Conservation (phyloP, 2,113 vertebrate genomes). For the Spea bombifrons region DNA sequence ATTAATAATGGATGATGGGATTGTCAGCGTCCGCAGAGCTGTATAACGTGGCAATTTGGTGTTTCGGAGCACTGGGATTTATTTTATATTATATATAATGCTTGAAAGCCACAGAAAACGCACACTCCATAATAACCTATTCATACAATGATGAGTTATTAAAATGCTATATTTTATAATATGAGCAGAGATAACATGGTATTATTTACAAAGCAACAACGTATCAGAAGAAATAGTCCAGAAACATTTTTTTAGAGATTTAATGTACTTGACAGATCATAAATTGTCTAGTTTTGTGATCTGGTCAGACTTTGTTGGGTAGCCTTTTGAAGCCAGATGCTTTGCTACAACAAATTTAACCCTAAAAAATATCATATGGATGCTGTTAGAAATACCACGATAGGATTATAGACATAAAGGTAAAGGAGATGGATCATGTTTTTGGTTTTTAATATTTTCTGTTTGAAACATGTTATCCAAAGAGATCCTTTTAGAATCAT, state of each 20-base stretch:
- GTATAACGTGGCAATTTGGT: conserved; percentile 4
- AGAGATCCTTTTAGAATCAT: too few relatives aligned
- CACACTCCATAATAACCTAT: neutral
- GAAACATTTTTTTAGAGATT: conserved; percentile 5
- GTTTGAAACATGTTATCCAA: neutral
- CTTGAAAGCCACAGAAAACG: neutral
- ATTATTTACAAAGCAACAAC: neutral
- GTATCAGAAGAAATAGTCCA: neutral
- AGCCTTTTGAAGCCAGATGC: conserved; percentile 19
- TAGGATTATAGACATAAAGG: neutral
- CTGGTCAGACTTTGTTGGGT: conserved; percentile 5
- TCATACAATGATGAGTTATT: conserved; percentile 9
- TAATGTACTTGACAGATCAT: conserved; percentile 11
- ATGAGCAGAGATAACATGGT: neutral
- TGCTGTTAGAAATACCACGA: conserved; percentile 12
- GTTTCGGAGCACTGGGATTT: conserved; percentile 25
- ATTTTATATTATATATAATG: conserved; percentile 2
- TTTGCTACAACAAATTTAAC: neutral
- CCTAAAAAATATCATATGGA: conserved; percentile 14
- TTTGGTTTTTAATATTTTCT: neutral
- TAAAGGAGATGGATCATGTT: conserved; percentile 8
- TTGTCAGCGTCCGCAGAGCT: neutral
- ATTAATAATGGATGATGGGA: conserved; percentile 24
- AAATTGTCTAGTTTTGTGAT: conserved; percentile 14
- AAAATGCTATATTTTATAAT: conserved; percentile 20